A percentile compares a stretch with the other conserved stretches of the same genome.
Conservation (phyloP, 2,797 vertebrate genomes). For the Cuniculus paca region DNA sequence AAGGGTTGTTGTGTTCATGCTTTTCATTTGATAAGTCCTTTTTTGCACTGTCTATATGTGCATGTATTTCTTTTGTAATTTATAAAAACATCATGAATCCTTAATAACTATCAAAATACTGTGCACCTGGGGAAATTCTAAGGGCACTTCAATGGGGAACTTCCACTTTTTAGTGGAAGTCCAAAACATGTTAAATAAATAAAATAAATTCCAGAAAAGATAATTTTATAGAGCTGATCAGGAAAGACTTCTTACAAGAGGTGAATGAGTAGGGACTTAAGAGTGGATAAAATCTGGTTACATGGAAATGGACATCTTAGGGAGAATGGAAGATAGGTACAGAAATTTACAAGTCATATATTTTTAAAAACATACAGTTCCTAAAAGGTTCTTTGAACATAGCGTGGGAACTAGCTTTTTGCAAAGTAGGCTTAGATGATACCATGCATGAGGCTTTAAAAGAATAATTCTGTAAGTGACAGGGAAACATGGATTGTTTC, state of each 20-base stretch:
- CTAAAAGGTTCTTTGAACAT: background rate
- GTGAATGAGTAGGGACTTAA: background rate
- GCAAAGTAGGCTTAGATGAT: background rate
- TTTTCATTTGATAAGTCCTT: background rate
- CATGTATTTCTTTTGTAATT: background rate
- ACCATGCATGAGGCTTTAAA: background rate
- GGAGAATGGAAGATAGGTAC: background rate
- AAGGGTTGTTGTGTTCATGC: background rate
- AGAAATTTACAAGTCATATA: background rate
- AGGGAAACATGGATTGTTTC: background rate
- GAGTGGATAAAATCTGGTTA: background rate
- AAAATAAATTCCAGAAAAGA: background rate
- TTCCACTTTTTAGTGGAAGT: background rate
- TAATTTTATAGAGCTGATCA: background rate
- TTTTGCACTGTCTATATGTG: background rate
- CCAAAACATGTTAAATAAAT: background rate
- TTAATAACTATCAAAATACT: background rate
- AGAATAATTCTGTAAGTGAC: background rate
- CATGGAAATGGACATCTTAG: background rate
- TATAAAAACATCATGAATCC: background rate
- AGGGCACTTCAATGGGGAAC: background rate
- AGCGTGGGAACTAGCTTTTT: background rate
- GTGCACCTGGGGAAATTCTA: background rate
- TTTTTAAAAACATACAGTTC: background rate
- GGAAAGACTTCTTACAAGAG: background rate